Conservation (phyloP, 2,797 vertebrate genomes). For the Labeo calbasu region DNA sequence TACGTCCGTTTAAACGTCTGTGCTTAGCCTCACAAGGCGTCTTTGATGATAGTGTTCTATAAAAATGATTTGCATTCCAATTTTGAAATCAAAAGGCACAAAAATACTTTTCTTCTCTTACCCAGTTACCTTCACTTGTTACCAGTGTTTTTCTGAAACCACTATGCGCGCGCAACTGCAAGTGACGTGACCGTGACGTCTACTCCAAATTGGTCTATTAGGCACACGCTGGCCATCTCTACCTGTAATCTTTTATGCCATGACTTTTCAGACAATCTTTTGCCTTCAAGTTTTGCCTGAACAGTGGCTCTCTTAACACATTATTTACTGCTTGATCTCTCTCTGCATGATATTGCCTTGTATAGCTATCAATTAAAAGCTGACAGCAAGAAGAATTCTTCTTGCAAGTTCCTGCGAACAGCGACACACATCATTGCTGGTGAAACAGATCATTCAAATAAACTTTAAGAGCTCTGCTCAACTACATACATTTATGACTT, state of each 20-base stretch:
- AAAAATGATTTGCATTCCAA: too few relatives aligned
- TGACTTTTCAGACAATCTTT: constrained; percentile 13
- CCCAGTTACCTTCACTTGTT: too few relatives aligned
- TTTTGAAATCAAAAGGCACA: too few relatives aligned
- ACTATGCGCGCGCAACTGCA: too few relatives aligned
- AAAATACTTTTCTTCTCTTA: too few relatives aligned
- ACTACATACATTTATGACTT: constrained; percentile 43
- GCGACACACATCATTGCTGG: constrained; percentile 15
- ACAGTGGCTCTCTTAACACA: not conserved
- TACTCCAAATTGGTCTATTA: too few relatives aligned
- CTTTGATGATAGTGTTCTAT: too few relatives aligned
- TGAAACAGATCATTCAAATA: constrained; percentile 7
- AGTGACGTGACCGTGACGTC: too few relatives aligned
- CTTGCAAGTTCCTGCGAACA: not conserved
- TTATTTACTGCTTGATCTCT: not conserved
- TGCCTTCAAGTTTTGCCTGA: not conserved
- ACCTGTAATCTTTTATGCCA: not conserved
- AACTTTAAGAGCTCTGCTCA: constrained; percentile 44
- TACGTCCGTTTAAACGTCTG: too few relatives aligned
- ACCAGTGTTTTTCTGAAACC: too few relatives aligned
- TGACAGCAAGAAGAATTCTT: not conserved
- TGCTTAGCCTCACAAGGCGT: too few relatives aligned
- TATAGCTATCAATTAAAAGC: constrained; percentile 2
- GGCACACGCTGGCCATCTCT: not conserved
- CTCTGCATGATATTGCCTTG: not conserved